Base-by-base conservation (phyloP, 2,113 vertebrate species). In the Stigmatopora nigra region DNA sequence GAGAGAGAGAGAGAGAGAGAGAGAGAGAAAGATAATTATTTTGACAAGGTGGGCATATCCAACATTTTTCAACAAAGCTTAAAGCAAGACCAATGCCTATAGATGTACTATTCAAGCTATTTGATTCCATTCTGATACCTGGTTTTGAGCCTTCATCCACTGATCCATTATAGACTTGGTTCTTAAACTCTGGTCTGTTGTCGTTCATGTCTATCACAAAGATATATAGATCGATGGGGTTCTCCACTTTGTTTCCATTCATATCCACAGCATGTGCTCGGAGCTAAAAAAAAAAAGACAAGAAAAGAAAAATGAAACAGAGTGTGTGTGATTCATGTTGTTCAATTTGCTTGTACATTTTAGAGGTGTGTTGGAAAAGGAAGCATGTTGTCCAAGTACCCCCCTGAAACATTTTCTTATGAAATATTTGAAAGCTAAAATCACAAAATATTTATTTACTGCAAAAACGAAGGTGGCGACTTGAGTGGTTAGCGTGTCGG, bases 121-220 rank as follows among this genome's bases (percentile, higher is more conserved):
- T 44, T 61, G 38, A 22, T 8, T 7, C 10, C 36, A 60, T 22
- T 19, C 65, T 7, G 13, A 64, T 89, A 97, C 96, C 96, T 92
- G 96, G 95, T 88, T 95, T 98, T 36, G 95, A 94, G 71, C 94
- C 93, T 86, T 98, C 96, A 48, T 94, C 93, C 89, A 98, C 96
- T 0, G 95, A 97, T 63, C 96, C 96, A 2, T 98, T 98, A 87
- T 96, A 98, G 63, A 98, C 91, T 86, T 95, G 95, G 86, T 94
- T 96, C 79, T 92, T 82, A 81, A 98, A 98, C 80, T 98, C 95
- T 0, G 96, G 96, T 2, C 96, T 89, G 91, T 98, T 98, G 91
- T 98, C 96, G 0, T 98, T 98, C 96, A 98, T 98, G 86, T 98
- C 96, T 52, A 98, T 98, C 76, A 98, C 96, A 0, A 95, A 97